A percentile compares a stretch with the other conserved stretches of the same genome.
Evolutionary conservation across 2,888 invertebrate species (phyloP).

Genomic region (Leptopterna dolabrata): DNA sequence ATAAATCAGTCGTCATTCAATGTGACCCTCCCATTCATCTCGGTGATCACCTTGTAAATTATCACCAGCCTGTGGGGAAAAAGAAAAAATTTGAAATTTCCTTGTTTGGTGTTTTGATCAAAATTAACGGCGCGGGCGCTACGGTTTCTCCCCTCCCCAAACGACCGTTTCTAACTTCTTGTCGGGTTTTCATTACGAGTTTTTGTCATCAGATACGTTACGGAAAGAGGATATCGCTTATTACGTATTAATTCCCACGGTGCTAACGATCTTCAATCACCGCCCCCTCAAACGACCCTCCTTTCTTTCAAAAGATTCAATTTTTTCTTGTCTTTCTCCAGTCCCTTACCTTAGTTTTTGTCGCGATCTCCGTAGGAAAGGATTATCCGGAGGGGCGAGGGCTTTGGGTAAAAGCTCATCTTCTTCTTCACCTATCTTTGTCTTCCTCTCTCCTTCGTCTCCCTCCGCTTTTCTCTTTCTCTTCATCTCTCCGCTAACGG

Average conservation of each 20-base stretch:
- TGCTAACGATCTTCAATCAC: not conserved
- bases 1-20: no score
- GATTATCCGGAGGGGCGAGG: not conserved
- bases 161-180: not conserved
- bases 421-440: not conserved
- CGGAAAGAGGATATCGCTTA: not conserved
- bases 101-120: no score
- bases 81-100: no score
- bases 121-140: no score
- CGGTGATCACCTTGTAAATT: no score
- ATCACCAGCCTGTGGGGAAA: no score
- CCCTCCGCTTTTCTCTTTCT: not conserved
- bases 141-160: no score
- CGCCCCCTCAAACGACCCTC: not conserved
- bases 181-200: not conserved
- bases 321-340: not conserved
- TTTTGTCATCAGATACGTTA: not conserved
- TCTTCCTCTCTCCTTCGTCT: not conserved
- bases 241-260: not conserved
- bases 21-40: no score
- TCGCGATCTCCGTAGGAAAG: slow-evolving; percentile 3
- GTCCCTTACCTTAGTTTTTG: not conserved
- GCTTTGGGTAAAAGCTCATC: slow-evolving; percentile 13
- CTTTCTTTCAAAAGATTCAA: not conserved
- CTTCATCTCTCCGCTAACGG: not conserved